Evolutionary conservation across 2,797 vertebrate species (phyloP), one percentile per base, ranked within the genome.

Genomic region (Psittacula echo): DNA sequence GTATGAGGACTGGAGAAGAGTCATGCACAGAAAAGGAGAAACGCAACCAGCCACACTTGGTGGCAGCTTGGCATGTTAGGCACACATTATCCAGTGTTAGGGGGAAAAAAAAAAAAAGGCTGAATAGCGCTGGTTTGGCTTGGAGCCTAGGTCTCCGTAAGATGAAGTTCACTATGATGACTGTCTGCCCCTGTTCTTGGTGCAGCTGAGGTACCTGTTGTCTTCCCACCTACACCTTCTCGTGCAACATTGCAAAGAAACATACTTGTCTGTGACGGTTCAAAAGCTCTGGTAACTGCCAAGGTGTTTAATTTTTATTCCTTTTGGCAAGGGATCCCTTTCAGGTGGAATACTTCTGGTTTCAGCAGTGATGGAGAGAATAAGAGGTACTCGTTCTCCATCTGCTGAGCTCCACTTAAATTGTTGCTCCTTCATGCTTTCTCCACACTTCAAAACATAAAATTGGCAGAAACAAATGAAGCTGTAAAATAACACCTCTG

Each of bases 401-500:
- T 96, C 93, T 97, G 94, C 93, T 94, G 85, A 92, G 73, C 85
- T 93, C 30, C 60, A 22, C 87, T 93, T 82, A 83, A 93, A 80
- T 75, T 89, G 79, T 91, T 94, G 75, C 74, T 94, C 66, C 41
- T 96, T 94, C 44, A 41, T 90, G 66, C 72, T 94, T 95, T 94
- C 64, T 83, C 67, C 67, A 72, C 86, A 62, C 62, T 95, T 95
- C 88, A 81, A 93, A 89, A 88, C 62, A 89, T 87, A 95, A 95
- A 95, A 95, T 71, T 91, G 73, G 76, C 87, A 95, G 91, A 94
- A 97, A 93, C 50, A 97, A 97, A 96, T 72, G 74, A 91, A 94
- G n/a, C 87, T 90, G 45, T 94, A 93, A 96, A 96, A 85, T 94
- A 94, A 82, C 85, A 92, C 66, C 65, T 95, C 87, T 37, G 70